Percentiles rank a stretch among this genome's conserved stretches.
Conservation (phyloP, 2,113 vertebrate genomes). For the Labeo catla region DNA sequence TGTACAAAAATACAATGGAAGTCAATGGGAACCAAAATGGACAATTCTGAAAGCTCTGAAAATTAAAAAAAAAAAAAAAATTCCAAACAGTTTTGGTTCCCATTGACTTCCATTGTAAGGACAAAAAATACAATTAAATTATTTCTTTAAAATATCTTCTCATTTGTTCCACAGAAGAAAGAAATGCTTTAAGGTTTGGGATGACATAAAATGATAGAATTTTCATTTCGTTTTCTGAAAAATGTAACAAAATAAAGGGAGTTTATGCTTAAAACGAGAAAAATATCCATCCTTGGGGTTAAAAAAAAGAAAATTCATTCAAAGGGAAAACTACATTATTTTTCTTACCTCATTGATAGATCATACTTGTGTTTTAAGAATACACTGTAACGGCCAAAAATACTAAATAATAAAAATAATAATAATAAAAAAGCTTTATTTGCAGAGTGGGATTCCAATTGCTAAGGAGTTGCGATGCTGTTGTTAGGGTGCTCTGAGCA, state of each 20-base stretch:
- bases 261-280: no score
- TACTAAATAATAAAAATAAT: neutral
- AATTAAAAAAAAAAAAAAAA: neutral
- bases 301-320: neutral
- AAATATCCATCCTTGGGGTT: no score
- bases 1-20: no score
- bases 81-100: neutral
- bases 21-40: no score
- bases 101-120: neutral
- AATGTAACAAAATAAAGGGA: no score
- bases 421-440: neutral
- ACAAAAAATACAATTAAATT: no score
- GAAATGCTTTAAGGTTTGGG: neutral
- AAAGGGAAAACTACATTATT: neutral
- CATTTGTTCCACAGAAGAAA: no score
- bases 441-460: neutral
- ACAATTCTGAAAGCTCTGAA: no score
- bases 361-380: neutral
- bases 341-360: neutral
- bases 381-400: neutral
- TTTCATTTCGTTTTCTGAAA: no score
- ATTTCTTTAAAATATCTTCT: no score
- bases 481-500: neutral
- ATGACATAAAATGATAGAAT: no score
- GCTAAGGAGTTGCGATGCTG: neutral